Conservation (phyloP, 2,113 vertebrate species). For the Donacobius atricapilla region DNA sequence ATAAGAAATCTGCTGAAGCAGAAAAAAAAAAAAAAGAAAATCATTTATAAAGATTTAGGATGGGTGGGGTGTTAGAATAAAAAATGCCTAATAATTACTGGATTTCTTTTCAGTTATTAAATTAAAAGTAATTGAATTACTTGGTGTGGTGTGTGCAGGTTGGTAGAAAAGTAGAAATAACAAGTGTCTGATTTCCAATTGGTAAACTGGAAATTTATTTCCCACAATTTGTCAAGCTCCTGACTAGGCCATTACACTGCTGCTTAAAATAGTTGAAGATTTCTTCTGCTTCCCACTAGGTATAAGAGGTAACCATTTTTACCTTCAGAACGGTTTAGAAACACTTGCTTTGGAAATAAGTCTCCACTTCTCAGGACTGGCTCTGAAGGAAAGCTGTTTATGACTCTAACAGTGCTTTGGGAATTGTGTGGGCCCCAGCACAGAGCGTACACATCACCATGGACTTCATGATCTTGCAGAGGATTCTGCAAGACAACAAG, state of each 20-base stretch:
- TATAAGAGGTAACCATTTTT: background rate
- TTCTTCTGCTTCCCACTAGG: background rate
- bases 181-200: background rate
- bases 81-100: accelerated
- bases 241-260: background rate
- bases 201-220: no score
- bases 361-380: accelerated
- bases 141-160: accelerated
- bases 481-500: background rate
- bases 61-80: background rate
- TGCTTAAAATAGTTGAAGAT: background rate
- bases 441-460: accelerated
- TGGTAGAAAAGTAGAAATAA: background rate
- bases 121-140: background rate
- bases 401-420: background rate
- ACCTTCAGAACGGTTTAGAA: background rate
- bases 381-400: background rate
- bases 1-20: background rate
- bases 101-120: background rate
- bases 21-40: background rate
- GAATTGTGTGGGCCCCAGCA: background rate
- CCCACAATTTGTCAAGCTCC: background rate
- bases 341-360: background rate
- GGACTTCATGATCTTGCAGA: background rate
- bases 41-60: background rate